Base-by-base conservation (phyloP, 2,797 vertebrate species). In the Gadopsis bispinosus region DNA sequence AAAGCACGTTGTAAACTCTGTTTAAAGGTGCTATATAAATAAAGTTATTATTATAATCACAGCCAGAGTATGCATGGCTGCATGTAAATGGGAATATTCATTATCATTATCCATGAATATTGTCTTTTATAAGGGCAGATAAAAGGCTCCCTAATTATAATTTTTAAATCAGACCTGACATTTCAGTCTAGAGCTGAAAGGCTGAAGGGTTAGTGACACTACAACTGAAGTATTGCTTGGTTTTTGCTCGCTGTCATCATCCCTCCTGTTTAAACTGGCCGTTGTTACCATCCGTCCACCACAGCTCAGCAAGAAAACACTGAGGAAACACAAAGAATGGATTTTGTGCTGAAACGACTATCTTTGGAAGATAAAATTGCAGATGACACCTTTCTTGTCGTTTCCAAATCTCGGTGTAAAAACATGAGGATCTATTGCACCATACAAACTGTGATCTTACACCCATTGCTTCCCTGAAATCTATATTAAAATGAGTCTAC, bases 381-480 rank as follows among this genome's bases (percentile, higher is more conserved):
- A 69, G 20, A n/a, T 22, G 47, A 55, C 17, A n/a, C 14, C 19
- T 20, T 45, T 56, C 12, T 45, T 12, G 5, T 35, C 43, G 51
- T 48, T 48, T 48, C 10, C 17, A 7, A 48, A 59, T 37, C 11
- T 61, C 33, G 14, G 9, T 19, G 6, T 51, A 47, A 48, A 64
- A 56, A 47, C 12, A 62, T 22, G 13, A 53, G 3, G 9, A 54
- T 11, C 9, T 37, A 47, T 45, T 37, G 61, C 29, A 63, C 14
- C 39, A 73, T 54, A 20, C 48, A 4, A 55, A 56, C 20, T 66
- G 33, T 35, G 14, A 65, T 51, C 43, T 51, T 41, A 58, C 26
- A 48, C 51, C 43, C n/a, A 7, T 55, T 56, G 11, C 26, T 41
- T 63, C 22, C 22, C 8, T 7, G n/a, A 51, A 80, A 72, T 59